Evolutionary conservation across 2,888 invertebrate genomes (phyloP).

Genomic region (Diabrotica balteata): DNA sequence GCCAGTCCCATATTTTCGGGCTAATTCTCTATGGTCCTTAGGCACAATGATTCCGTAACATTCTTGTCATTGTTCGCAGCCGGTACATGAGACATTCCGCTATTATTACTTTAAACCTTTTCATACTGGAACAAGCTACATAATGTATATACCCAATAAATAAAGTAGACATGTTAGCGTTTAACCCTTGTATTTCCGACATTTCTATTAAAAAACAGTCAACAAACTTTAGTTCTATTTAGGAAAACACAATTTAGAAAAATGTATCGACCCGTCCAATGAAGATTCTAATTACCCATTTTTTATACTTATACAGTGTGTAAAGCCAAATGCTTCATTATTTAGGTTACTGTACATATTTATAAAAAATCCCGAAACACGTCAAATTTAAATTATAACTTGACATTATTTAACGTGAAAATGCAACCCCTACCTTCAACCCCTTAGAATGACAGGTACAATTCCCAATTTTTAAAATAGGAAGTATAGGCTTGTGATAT

Average conservation of each 20-base stretch:
- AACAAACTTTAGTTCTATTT: constrained; percentile 11
- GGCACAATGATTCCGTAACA: constrained; percentile 28
- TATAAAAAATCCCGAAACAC: too few species aligned
- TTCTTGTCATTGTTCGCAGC: constrained; percentile 28
- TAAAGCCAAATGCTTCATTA: too few species aligned
- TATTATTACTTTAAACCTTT: constrained; percentile 31
- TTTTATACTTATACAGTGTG: too few species aligned
- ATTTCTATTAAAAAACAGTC: constrained; percentile 9
- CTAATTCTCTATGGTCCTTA: constrained; percentile 30
- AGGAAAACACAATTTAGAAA: background rate
- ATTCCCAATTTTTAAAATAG: too few species aligned
- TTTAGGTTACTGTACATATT: too few species aligned
- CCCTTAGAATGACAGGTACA: too few species aligned
- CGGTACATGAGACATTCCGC: constrained; percentile 28
- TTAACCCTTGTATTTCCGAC: constrained; percentile 16
- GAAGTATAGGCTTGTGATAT: too few species aligned
- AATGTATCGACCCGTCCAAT: too few species aligned
- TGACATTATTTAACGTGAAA: too few species aligned
- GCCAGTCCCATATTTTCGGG: constrained; percentile 18
- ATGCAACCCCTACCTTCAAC: too few species aligned
- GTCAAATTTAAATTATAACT: too few species aligned
- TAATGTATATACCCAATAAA: constrained; percentile 21
- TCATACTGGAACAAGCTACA: constrained; percentile 20
- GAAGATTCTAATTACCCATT: too few species aligned
- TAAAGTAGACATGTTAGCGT: constrained; percentile 19